phyloP scores from a whole-genome alignment of 2,888 invertebrate species.

The Blastobasis adustella region DNA sequence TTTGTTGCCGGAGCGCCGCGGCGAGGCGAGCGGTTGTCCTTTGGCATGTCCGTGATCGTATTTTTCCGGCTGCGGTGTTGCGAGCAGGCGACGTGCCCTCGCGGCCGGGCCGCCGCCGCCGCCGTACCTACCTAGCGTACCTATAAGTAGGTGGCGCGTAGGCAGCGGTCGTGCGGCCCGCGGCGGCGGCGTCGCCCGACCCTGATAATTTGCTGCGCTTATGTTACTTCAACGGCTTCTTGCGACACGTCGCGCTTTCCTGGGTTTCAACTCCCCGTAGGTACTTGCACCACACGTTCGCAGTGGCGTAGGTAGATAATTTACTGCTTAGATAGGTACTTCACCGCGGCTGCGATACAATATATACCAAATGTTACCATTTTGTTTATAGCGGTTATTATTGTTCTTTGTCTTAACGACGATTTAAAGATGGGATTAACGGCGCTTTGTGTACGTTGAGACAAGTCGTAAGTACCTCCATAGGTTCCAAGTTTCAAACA shows the following conservation, averaged over 20 bases:
- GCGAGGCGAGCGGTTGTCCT: constrained; percentile 40
- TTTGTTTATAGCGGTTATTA: too few species aligned
- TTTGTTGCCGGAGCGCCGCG: constrained; percentile 22
- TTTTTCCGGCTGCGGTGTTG: constrained; percentile 44
- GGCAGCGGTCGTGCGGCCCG: constrained; percentile 52
- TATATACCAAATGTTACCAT: too few species aligned
- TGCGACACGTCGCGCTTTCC: constrained; percentile 60
- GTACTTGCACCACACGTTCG: constrained; percentile 36
- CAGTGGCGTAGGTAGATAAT: constrained; percentile 2
- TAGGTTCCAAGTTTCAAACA: too few species aligned
- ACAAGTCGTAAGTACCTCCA: too few species aligned
- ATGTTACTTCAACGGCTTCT: constrained; percentile 73
- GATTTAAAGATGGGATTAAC: too few species aligned
- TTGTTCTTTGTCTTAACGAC: too few species aligned
- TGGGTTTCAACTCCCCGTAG: constrained; percentile 31
- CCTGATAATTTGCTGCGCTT: constrained; percentile 73
- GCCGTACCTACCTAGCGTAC: constrained; percentile 23
- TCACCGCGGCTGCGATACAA: too few species aligned
- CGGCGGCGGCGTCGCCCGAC: constrained; percentile 59
- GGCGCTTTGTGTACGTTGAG: too few species aligned
- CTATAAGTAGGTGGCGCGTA: constrained; percentile 47
- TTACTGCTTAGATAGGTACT: too few species aligned
- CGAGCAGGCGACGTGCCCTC: constrained; percentile 33
- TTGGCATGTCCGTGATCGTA: constrained; percentile 47
- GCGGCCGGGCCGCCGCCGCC: constrained; percentile 28